Percentiles rank a stretch among this genome's conserved stretches.
Conservation (phyloP, 1,140 invertebrate species). For the Schlechtendalia chinensis region DNA sequence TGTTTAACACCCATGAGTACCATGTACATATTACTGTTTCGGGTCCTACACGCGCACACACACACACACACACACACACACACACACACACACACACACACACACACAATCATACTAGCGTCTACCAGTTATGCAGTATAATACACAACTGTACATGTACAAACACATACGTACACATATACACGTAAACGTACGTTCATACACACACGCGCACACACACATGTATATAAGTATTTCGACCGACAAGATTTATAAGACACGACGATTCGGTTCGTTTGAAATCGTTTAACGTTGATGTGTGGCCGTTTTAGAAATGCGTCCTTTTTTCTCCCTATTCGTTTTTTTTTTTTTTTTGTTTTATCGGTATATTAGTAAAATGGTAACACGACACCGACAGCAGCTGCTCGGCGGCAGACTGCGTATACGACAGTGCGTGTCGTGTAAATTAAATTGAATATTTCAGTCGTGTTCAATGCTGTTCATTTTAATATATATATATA, state of each 20-base stretch:
- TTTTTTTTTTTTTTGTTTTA: constrained; percentile 18
- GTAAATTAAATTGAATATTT: constrained; percentile 34
- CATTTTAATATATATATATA: background rate
- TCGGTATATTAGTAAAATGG: constrained; percentile 24
- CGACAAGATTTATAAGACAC: constrained; percentile 29
- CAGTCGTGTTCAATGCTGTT: background rate
- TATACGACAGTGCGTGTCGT: constrained; percentile 13
- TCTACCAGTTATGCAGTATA: too few species aligned
- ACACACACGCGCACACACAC: background rate
- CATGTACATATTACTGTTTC: background rate
- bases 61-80: background rate
- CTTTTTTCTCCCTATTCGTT: background rate
- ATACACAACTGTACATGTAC: too few species aligned
- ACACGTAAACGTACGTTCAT: background rate
- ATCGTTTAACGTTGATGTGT: constrained; percentile 42
- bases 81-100: background rate
- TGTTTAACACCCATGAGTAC: background rate
- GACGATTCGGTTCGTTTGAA: constrained; percentile 48
- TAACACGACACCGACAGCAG: constrained; percentile 44
- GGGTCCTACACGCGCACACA: background rate
- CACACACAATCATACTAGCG: too few species aligned
- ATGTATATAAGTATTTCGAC: background rate
- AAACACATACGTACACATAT: background rate
- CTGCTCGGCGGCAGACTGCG: constrained; percentile 15
- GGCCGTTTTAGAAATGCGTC: background rate